Evolutionary conservation across 2,888 invertebrate genomes (phyloP).

Genomic region (Noctua fimbriata): DNA sequence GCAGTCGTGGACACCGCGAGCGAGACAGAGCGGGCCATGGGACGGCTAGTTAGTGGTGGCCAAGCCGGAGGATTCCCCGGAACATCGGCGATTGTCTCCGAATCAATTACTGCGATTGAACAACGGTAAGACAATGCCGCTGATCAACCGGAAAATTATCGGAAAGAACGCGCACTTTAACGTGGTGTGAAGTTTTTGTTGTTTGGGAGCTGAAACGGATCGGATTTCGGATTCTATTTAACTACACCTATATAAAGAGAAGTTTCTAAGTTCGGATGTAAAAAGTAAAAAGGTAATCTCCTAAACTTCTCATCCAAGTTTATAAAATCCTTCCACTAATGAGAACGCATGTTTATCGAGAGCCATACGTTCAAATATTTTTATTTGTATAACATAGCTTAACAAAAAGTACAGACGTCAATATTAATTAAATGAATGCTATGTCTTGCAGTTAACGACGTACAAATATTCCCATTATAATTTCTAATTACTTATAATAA

Average conservation of each 20-base stretch:
- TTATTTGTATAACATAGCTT: no score
- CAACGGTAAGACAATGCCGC: constrained; percentile 56
- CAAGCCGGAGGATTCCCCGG: constrained; percentile 57
- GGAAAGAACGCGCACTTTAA: constrained; percentile 62
- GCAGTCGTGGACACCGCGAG: not conserved
- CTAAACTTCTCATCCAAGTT: not conserved
- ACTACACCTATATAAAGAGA: not conserved
- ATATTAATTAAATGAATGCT: no score
- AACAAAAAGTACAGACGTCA: no score
- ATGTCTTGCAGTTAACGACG: no score
- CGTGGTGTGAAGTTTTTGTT: constrained; percentile 1
- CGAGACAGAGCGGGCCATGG: constrained; percentile 24
- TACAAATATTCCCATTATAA: no score
- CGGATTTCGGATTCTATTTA: not conserved
- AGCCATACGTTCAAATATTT: no score
- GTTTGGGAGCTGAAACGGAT: constrained; percentile 8
- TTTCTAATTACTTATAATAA: no score
- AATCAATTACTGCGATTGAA: constrained; percentile 59
- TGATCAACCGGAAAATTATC: constrained; percentile 60
- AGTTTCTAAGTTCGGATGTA: not conserved
- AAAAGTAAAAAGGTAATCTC: not conserved
- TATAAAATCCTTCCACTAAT: not conserved
- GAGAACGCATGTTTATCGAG: not conserved
- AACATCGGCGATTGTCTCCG: constrained; percentile 51
- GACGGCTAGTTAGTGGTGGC: constrained; percentile 38